Base-by-base conservation (phyloP, 2,797 vertebrate genomes). In the Apodemus agrarius region DNA sequence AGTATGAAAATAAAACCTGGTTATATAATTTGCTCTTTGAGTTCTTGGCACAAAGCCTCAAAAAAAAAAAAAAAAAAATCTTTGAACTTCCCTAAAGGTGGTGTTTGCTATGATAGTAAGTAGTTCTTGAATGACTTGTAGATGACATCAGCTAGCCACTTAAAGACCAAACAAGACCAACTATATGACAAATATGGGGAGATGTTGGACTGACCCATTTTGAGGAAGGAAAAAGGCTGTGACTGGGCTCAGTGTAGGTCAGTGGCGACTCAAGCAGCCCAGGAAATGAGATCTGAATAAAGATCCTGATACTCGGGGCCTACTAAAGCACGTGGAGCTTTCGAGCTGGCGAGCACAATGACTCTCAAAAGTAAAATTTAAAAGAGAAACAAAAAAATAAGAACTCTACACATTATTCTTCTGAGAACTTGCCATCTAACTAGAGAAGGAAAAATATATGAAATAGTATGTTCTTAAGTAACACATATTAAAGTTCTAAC, bases 401-500 rank as follows among this genome's bases (percentile, higher is more conserved):
- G 43, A 94, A 95, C 1, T 57, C 59, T 14, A 74, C 43, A 87
- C 93, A 92, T 89, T 78, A 94, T 78, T 92, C 43, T 65, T 61
- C 75, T 87, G 21, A 89, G 63, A 96, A 52, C 76, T 54, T 94
- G n/a, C 59, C 34, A 91, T 82, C 72, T 86, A 91, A 89, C 34
- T 76, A 16, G 54, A 67, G 52, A 93, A 10, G 93, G 80, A 67
- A 97, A 97, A 91, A 79, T 29, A 89, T 29, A 94, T 57, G 22
- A 91, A 96, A 95, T 61, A n/a, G 57, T n/a, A 90, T 34, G 67
- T 78, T 91, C 59, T 96, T 92, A 88, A 78, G 21, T 65, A 97
- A 37, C 9, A 6, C 69, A 90, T 80, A 90, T 90, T 89, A 93
- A 95, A 96, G 21, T 93, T 96, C 59, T 90, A 94, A 74, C 54